Evolutionary conservation across 2,797 vertebrate genomes (phyloP).

Genomic region (Muscicapa comitata): DNA sequence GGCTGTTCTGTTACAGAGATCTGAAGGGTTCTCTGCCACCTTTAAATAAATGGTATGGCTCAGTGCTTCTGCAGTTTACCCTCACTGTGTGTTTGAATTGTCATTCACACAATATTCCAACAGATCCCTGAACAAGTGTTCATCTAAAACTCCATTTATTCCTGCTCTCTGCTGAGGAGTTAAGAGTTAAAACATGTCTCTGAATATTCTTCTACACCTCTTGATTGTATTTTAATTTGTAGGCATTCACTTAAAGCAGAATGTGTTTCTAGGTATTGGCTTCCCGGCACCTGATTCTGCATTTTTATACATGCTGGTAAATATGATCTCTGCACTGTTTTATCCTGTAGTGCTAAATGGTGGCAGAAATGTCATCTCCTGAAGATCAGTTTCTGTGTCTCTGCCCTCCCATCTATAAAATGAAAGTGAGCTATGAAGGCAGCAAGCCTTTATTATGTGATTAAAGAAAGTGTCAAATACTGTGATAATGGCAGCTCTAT

Average conservation of each 20-base stretch:
- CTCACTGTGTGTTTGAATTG: neutral
- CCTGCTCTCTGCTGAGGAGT: rapidly evolving
- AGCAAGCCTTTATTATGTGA: neutral
- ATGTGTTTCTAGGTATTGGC: neutral
- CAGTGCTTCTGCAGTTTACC: neutral
- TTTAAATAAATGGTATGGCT: neutral
- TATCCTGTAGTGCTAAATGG: neutral
- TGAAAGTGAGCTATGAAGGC: neutral
- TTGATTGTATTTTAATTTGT: neutral
- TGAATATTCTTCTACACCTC: neutral
- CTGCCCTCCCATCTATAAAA: neutral
- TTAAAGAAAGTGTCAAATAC: neutral
- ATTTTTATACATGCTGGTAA: neutral
- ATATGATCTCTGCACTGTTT: neutral
- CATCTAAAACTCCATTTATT: neutral
- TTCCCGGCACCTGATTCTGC: neutral
- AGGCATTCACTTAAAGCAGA: neutral
- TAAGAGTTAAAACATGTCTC: neutral
- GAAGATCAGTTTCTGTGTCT: neutral
- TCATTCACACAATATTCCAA: neutral
- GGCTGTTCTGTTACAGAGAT: rapidly evolving
- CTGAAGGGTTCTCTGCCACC: neutral
- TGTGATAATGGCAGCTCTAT: neutral
- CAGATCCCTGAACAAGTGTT: neutral
- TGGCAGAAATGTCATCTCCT: neutral